Evolutionary conservation across 2,888 invertebrate genomes (phyloP).

Genomic region (Drosophila vallismaia): DNA sequence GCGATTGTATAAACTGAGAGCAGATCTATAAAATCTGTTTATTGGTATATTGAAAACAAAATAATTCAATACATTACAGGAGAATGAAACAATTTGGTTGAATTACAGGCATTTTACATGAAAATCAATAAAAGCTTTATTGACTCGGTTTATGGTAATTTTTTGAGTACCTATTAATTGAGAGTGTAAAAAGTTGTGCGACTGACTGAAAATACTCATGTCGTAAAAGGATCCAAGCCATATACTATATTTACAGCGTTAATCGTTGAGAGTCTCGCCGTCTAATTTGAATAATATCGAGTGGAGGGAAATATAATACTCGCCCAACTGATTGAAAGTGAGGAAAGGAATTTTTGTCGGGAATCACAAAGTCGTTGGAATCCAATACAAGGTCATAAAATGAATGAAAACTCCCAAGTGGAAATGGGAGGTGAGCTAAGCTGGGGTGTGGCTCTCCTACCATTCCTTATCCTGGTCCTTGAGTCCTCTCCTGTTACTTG

Average conservation of each 20-base stretch:
- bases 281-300: constrained; percentile 1
- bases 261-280: background rate
- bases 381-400: constrained; percentile 29
- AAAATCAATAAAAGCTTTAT: constrained; percentile 29
- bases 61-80: background rate
- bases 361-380: constrained; percentile 36
- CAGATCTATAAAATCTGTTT: background rate
- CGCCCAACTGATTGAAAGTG: constrained; percentile 25
- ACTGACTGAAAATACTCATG: constrained; percentile 6
- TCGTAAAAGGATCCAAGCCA: constrained; percentile 6
- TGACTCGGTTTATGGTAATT: constrained; percentile 15
- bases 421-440: constrained; percentile 5
- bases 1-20: background rate
- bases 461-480: background rate
- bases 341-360: constrained; percentile 21
- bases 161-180: constrained; percentile 25
- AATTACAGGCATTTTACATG: constrained; percentile 14
- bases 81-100: background rate
- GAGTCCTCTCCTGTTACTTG: constrained; percentile 41
- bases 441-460: constrained; percentile 9
- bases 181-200: constrained; percentile 4
- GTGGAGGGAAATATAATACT: background rate
- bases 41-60: background rate
- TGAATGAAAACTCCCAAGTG: constrained; percentile 10
- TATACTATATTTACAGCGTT: background rate